phyloP scores from a whole-genome alignment of 2,797 vertebrate genomes.

The Dallia pectoralis region DNA sequence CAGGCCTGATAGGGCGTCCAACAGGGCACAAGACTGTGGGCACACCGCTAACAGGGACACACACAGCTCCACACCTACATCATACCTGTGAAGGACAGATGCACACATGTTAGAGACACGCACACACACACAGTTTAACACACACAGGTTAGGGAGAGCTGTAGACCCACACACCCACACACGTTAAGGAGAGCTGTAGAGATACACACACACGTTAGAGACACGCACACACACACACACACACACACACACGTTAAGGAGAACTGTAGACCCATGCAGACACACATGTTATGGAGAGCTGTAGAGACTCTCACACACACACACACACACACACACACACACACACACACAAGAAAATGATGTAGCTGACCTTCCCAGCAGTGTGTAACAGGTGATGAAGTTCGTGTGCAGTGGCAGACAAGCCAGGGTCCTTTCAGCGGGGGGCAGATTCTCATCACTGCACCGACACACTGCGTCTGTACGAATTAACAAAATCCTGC shows the following conservation, averaged over 20 bases:
- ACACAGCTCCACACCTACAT: constrained; percentile 78
- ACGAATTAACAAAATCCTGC: constrained; percentile 27
- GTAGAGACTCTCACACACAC: not conserved
- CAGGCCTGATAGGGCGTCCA: constrained; percentile 79
- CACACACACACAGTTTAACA: not conserved
- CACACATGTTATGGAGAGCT: not conserved
- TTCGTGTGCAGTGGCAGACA: constrained; percentile 89
- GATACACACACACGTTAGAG: not conserved
- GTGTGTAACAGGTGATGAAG: constrained; percentile 78
- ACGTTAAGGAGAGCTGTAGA: too few relatives aligned
- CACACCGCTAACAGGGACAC: constrained; percentile 74
- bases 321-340: not conserved
- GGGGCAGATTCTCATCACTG: constrained; percentile 72
- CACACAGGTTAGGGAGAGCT: too few relatives aligned
- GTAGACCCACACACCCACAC: too few relatives aligned
- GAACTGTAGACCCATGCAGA: not conserved
- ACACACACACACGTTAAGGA: not conserved
- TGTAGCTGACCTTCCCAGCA: constrained; percentile 79
- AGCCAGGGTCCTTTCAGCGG: constrained; percentile 69
- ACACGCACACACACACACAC: not conserved
- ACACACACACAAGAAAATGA: not conserved
- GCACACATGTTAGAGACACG: not conserved
- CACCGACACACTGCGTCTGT: constrained; percentile 83
- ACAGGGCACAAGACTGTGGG: constrained; percentile 79
- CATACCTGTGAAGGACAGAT: constrained; percentile 67